Base-by-base conservation (phyloP, 2,113 vertebrate species). In the Saccopteryx bilineata region DNA sequence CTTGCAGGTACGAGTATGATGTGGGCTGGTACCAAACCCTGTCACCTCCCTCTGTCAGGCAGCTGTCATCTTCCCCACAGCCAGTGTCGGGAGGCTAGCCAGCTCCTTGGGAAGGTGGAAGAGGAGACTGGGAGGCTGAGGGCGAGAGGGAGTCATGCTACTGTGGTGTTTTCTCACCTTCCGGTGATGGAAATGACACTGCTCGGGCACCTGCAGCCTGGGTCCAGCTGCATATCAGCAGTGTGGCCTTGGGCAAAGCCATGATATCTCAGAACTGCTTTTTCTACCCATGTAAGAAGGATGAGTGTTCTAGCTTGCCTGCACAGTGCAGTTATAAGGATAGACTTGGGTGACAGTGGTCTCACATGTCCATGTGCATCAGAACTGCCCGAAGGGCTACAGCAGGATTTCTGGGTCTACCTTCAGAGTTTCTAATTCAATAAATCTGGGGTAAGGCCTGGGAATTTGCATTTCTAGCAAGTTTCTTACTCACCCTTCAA, bases 51-150 rank as follows among this genome's bases (percentile, higher is more conserved):
- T 92, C 93, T 94, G 74, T 93, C 89, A 94, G 78, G 78, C 52
- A 33, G 79, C 89, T 95, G 86, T 95, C 86, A 83, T 87, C 79
- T 14, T 52, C 81, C 71, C 46, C 58, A 21, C 24, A 87, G 92
- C 48, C 78, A 66, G 26, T 88, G 58, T 91, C 68, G 83, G 88
- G 54, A 86, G 33, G 46, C 87, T 72, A 46, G 76, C 56, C 82
- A 91, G 33, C 33, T 91, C 28, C 48, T 72, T 82, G 69, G 82
- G 93, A 89, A 96, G 96, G 88, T 84, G 95, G 86, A 74, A 94
- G 74, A 86, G 88, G 94, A 96, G 90, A 75, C 19, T 61, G 79
- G 93, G 82, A 82, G 58, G 14, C 56, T 69, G 68, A 14, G 54
- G 60, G 50, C n/a, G 61, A 61, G 81, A n/a, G 81, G 33, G 18